phyloP scores from a whole-genome alignment of 2,888 invertebrate species.

The Cyrtodaria siliqua region DNA sequence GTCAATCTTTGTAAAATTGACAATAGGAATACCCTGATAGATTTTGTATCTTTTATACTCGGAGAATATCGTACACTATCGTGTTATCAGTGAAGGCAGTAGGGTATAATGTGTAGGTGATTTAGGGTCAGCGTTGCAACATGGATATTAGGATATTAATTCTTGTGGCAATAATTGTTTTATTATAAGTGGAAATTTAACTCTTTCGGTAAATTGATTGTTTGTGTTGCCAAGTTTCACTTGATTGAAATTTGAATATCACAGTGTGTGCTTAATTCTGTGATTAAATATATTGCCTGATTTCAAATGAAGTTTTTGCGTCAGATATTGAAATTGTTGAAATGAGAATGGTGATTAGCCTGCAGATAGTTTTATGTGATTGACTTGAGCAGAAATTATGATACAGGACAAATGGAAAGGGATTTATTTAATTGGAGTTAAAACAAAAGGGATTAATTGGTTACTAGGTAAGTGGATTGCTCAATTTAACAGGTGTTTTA shows the following conservation, averaged over 20 bases:
- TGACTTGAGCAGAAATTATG: slow-evolving; percentile 2
- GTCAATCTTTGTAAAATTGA: not conserved
- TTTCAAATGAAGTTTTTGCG: not conserved
- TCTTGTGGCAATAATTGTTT: no score
- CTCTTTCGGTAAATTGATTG: not conserved
- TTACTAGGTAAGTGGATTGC: slow-evolving; percentile 4
- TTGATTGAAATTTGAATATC: slow-evolving; percentile 2
- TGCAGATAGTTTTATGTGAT: not conserved
- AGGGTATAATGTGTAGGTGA: not conserved
- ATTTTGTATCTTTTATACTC: no score
- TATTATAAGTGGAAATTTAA: no score
- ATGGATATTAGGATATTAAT: not conserved
- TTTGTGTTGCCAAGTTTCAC: not conserved
- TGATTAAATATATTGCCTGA: not conserved
- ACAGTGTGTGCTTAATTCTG: slow-evolving; percentile 1
- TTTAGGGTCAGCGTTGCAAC: slow-evolving; percentile 2
- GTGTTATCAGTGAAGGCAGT: no score
- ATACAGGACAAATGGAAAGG: not conserved
- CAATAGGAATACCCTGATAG: no score
- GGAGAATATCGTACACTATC: no score
- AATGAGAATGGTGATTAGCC: not conserved
- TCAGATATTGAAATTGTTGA: not conserved
- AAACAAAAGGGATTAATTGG: slow-evolving; percentile 2
- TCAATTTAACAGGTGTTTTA: slow-evolving; percentile 5
- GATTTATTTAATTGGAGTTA: not conserved